A percentile compares a stretch with the other conserved stretches of the same genome.
phyloP scores from a whole-genome alignment of 2,113 vertebrate genomes.

The Coturnix japonica region DNA sequence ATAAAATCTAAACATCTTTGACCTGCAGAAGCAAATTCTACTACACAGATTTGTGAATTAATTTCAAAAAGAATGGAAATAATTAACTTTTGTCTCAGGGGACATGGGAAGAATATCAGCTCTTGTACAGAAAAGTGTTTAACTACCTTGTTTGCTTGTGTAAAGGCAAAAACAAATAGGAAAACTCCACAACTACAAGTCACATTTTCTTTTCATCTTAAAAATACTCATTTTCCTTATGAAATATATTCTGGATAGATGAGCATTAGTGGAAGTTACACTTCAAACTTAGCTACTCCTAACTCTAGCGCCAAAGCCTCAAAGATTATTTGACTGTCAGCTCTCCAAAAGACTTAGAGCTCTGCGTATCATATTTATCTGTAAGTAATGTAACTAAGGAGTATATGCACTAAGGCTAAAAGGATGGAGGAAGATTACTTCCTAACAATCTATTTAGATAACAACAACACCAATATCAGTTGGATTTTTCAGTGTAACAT shows the following conservation, averaged over 20 bases:
- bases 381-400: not conserved
- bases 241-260: not conserved
- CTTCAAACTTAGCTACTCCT: not conserved
- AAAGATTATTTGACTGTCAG: not conserved
- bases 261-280: not conserved
- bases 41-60: not conserved
- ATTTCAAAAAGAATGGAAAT: not conserved
- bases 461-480: not conserved
- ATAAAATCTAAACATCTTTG: not conserved
- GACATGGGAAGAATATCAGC: not conserved
- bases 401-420: not conserved
- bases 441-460: not conserved
- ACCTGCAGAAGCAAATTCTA: not conserved
- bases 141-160: not conserved
- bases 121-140: not conserved
- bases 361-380: not conserved
- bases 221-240: not conserved
- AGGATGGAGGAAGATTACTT: not conserved
- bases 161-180: not conserved
- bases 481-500: not conserved
- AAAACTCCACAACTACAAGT: not conserved
- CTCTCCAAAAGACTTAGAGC: not conserved
- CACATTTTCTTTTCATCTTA: not conserved
- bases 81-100: not conserved
- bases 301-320: not conserved